phyloP scores from a whole-genome alignment of 2,888 invertebrate species.

The Euzophera pinguis region DNA sequence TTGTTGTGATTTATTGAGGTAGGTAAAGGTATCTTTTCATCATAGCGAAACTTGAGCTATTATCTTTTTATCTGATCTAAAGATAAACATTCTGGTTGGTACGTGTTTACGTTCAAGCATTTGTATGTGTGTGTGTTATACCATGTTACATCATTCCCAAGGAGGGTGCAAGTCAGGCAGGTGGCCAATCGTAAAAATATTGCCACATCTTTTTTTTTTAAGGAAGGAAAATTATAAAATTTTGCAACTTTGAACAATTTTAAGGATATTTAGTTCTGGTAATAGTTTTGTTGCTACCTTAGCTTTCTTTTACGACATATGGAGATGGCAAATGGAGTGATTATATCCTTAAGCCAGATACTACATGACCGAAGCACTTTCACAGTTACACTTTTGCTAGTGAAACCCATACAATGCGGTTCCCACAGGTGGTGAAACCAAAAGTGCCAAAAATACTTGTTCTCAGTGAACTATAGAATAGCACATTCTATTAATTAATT shows the following conservation, averaged over 20 bases:
- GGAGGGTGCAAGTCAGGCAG: too few species aligned
- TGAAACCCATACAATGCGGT: slow-evolving; percentile 4
- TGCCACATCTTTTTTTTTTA: too few species aligned
- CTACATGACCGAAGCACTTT: neutral
- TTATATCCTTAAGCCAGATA: too few species aligned
- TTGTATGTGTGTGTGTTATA: too few species aligned
- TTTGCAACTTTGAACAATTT: too few species aligned
- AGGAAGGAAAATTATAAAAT: too few species aligned
- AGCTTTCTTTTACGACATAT: too few species aligned
- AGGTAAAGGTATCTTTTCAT: neutral
- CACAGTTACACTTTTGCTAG: neutral
- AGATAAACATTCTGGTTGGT: neutral
- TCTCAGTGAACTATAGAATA: slow-evolving; percentile 3
- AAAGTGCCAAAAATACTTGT: slow-evolving; percentile 8
- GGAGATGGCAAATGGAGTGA: too few species aligned
- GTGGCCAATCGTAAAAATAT: too few species aligned
- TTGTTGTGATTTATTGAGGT: slow-evolving; percentile 5
- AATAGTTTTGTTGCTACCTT: too few species aligned
- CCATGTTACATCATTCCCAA: too few species aligned
- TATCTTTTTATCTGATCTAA: slow-evolving; percentile 5
- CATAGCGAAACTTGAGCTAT: neutral
- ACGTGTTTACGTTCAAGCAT: neutral
- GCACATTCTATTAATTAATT: slow-evolving; percentile 10
- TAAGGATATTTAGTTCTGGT: too few species aligned
- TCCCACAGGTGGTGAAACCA: slow-evolving; percentile 14